These are phyloP conservation scores for Ferrisia virgata DNA, from an alignment of 2,888 invertebrate species.

Conservation along the genomic window DNA sequence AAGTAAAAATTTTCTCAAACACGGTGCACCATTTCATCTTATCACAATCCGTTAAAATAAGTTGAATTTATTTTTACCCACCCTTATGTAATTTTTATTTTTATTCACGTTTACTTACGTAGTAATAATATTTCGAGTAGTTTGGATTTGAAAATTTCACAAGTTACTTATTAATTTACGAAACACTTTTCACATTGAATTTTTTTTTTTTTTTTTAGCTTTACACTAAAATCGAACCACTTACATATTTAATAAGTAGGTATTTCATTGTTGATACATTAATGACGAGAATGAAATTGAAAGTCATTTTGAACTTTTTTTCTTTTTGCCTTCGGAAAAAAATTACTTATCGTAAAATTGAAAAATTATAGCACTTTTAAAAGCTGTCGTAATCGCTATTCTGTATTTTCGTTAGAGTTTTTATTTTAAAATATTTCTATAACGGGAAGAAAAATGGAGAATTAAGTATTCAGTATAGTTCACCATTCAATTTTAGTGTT, in stretches of 20 bases:
- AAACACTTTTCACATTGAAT: too few relatives aligned
- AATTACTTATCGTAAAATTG: neutral
- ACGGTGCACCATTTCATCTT: conserved; percentile 7
- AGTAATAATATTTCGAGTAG: neutral
- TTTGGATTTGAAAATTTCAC: neutral
- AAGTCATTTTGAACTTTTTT: too few relatives aligned
- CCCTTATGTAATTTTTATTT: neutral
- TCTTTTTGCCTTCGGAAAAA: too few relatives aligned
- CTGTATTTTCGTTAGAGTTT: neutral
- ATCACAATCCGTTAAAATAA: neutral
- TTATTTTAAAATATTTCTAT: neutral
- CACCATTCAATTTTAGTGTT: neutral
- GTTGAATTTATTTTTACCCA: neutral
- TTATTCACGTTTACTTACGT: neutral
- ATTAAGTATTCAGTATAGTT: neutral
- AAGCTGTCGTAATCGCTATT: neutral
- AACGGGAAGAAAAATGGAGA: neutral
- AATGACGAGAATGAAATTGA: too few relatives aligned
- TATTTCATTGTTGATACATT: too few relatives aligned
- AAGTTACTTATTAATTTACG: neutral
- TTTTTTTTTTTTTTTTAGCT: too few relatives aligned
- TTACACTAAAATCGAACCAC: too few relatives aligned
- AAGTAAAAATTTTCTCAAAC: neutral
- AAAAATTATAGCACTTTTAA: neutral
- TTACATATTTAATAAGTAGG: too few relatives aligned